Conservation (phyloP, 2,888 invertebrate species). For the Onthophagus sagittarius region DNA sequence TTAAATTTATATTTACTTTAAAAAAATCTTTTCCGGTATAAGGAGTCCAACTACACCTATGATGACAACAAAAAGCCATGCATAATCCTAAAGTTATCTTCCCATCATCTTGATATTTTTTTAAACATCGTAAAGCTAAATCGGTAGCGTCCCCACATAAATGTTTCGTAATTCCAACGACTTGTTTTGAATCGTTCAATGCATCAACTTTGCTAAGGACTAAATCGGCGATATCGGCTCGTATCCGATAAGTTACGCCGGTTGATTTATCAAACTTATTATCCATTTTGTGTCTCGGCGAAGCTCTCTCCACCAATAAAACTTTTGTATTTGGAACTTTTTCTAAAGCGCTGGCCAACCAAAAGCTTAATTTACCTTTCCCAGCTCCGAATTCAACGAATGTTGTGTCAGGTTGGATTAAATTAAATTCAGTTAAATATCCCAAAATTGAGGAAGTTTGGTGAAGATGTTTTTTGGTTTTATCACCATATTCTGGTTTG, state of each 20-base stretch:
- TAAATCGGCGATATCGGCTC: constrained; percentile 80
- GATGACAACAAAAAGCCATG: constrained; percentile 89
- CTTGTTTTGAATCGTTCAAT: constrained; percentile 47
- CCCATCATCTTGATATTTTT: constrained; percentile 44
- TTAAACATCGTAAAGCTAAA: constrained; percentile 67
- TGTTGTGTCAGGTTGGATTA: constrained; percentile 62
- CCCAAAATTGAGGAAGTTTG: constrained; percentile 77
- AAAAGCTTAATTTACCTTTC: constrained; percentile 81
- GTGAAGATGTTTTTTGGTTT: constrained; percentile 67
- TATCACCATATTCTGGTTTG: constrained; percentile 57
- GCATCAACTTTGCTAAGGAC: constrained; percentile 56
- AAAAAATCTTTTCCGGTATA: constrained; percentile 69
- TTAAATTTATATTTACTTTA: constrained; percentile 34
- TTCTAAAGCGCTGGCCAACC: constrained; percentile 63
- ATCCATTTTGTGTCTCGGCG: constrained; percentile 78
- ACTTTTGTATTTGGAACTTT: constrained; percentile 50
- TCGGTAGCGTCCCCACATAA: constrained; percentile 87
- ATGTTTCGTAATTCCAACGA: constrained; percentile 83
- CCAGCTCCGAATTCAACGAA: constrained; percentile 88
- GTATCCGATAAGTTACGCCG: constrained; percentile 34
- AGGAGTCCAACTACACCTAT: constrained; percentile 69
- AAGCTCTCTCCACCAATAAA: constrained; percentile 73
- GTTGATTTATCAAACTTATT: constrained; percentile 53
- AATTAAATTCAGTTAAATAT: constrained; percentile 58
- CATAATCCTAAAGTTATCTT: constrained; percentile 56